These are phyloP conservation scores for Stratiomys singularior DNA, from an alignment of 2,888 invertebrate species.

Conservation along the genomic window DNA sequence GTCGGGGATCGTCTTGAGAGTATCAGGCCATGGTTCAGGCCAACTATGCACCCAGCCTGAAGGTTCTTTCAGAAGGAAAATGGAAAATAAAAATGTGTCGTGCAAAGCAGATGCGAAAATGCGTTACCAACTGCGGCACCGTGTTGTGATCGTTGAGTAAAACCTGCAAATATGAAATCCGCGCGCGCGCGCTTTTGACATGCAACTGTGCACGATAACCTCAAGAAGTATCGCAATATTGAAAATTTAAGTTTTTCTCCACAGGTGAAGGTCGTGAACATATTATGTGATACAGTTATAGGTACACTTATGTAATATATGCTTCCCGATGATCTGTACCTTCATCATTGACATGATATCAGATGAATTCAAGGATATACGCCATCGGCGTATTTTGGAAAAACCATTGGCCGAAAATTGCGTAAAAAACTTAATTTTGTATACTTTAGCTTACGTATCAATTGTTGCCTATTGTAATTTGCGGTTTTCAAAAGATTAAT, in stretches of 20 bases:
- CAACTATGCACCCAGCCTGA: not conserved
- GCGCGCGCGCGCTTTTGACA: slow-evolving; percentile 22
- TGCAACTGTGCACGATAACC: not conserved
- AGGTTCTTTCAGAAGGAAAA: not conserved
- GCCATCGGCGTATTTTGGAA: no score
- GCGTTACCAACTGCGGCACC: slow-evolving; percentile 19
- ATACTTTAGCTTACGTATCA: no score
- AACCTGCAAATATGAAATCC: not conserved
- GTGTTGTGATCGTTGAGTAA: not conserved
- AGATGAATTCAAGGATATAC: no score
- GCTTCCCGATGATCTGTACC: no score
- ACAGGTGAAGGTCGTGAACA: not conserved
- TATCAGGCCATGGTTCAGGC: slow-evolving; percentile 2
- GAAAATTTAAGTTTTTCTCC: not conserved
- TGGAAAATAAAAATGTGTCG: slow-evolving; percentile 18
- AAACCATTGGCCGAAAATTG: no score
- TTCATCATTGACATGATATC: no score
- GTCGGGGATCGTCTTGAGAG: not conserved
- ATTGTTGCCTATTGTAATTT: no score
- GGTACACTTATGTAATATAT: not conserved
- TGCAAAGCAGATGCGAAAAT: slow-evolving; percentile 40
- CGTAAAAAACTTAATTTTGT: no score
- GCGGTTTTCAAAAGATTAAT: no score
- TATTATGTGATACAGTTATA: not conserved
- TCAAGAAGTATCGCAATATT: not conserved